Conservation (phyloP, 2,797 vertebrate genomes). For the Oreochromis mossambicus region DNA sequence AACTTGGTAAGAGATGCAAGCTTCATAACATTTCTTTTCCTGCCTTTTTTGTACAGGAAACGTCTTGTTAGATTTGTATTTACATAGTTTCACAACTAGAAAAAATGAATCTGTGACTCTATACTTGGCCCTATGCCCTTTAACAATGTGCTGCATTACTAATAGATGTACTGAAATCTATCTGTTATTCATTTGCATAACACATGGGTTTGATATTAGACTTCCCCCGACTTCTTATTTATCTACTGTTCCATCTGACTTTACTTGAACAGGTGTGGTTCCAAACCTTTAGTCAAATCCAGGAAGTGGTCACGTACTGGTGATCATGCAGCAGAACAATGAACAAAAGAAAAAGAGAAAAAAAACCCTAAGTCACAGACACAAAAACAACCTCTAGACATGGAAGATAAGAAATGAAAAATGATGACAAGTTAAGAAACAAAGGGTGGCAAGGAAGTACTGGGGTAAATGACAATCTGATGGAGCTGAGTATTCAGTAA, state of each 20-base stretch:
- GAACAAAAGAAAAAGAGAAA: not conserved
- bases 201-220: not conserved
- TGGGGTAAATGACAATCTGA: not conserved
- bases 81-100: not conserved
- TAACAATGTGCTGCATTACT: not conserved
- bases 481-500: not conserved
- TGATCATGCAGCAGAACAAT: not conserved
- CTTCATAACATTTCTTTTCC: not conserved
- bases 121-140: not conserved
- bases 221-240: not conserved
- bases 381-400: not conserved
- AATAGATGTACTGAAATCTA: not conserved
- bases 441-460: not conserved
- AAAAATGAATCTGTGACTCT: not conserved
- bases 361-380: rapidly evolving
- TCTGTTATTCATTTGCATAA: not conserved
- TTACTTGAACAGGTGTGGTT: not conserved
- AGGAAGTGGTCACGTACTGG: not conserved
- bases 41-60: not conserved
- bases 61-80: not conserved
- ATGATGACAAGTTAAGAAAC: not conserved
- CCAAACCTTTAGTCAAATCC: not conserved
- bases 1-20: not conserved
- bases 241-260: not conserved
- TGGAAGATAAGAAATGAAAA: not conserved